A percentile compares a stretch with the other conserved stretches of the same genome.
Conservation (phyloP, 2,797 vertebrate genomes). For the Schizothorax lantsangensis region DNA sequence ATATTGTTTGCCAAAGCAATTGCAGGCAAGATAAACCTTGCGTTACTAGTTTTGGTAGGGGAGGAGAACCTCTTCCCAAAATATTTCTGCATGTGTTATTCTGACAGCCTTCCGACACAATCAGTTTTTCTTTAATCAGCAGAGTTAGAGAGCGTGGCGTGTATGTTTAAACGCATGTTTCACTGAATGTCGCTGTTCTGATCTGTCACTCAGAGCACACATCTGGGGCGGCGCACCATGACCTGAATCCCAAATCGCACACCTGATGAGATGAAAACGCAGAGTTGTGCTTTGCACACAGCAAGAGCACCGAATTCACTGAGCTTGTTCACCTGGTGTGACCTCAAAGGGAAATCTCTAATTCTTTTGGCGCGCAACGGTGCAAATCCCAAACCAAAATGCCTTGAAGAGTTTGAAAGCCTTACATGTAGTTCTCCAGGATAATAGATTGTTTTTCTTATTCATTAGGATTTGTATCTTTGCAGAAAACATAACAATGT, state of each 20-base stretch:
- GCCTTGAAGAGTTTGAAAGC: constrained; percentile 25
- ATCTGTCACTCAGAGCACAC: constrained; percentile 40
- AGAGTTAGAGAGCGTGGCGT: constrained; percentile 20
- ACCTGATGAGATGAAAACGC: constrained; percentile 54
- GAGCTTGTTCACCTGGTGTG: constrained; percentile 67
- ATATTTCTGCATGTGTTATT: constrained; percentile 30
- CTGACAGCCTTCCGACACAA: constrained; percentile 11
- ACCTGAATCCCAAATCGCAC: constrained; percentile 35
- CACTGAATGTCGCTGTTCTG: constrained; percentile 39
- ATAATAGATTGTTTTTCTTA: neutral
- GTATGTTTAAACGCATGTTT: constrained; percentile 42
- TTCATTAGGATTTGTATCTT: neutral
- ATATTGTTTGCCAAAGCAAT: constrained; percentile 70
- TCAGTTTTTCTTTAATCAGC: constrained; percentile 33
- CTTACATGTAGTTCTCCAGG: neutral
- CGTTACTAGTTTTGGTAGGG: constrained; percentile 69
- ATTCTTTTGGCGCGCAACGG: constrained; percentile 5
- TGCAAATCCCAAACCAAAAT: neutral
- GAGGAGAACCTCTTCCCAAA: constrained; percentile 41
- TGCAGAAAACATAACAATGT: neutral
- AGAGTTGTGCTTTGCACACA: constrained; percentile 10
- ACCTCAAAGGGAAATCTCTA: constrained; percentile 66
- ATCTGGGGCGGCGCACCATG: constrained; percentile 24
- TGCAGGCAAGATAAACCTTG: constrained; percentile 74
- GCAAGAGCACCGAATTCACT: constrained; percentile 8